Evolutionary conservation across 2,888 invertebrate species (phyloP), one percentile per base, ranked within the genome.

Genomic region (Anthrax anthrax): DNA sequence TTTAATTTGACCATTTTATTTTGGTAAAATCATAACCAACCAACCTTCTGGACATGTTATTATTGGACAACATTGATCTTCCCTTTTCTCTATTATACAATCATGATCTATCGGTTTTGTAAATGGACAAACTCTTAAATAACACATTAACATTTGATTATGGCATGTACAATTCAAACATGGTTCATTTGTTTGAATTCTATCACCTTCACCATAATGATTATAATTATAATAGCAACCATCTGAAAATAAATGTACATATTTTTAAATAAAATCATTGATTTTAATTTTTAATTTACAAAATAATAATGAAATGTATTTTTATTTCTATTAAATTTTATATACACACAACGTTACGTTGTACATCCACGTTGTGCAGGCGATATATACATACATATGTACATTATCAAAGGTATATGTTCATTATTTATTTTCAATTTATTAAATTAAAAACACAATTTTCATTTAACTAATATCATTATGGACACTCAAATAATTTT

Each of bases 131-230:
- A 92, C 90, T 62, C 88, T 74, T 56, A 94, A 75, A 71, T 90
- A 92, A 67, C 92, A 94, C 91, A 92, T 91, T 51, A 94, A 76
- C 89, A 91, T 91, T 63, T 83, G 81, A 63, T 90, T 89, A 74
- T 89, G 88, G 69, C 92, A 94, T 55, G 92, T 92, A 71, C 92
- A 94, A 71, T 94, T 94, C 54, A 94, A 75, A 69, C 92, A 92
- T 57, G 92, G 91, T 68, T 94, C 92, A 72, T 91, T 91, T 57
- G 92, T 92, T 71, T 88, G 76, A 63, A 94, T 92, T 63, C 90
- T 78, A 68, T 91, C 90, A 48, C 91, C 90, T 73, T 92, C 90
- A 54, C 84, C 82, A 70, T 92, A 92, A 62, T 87, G 88, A 69
- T 89, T 86, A 70, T 87, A 89, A 74, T 91, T 90, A 72, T 92